Base-by-base conservation (phyloP, 2,797 vertebrate genomes). In the Bovichtus variegatus region DNA sequence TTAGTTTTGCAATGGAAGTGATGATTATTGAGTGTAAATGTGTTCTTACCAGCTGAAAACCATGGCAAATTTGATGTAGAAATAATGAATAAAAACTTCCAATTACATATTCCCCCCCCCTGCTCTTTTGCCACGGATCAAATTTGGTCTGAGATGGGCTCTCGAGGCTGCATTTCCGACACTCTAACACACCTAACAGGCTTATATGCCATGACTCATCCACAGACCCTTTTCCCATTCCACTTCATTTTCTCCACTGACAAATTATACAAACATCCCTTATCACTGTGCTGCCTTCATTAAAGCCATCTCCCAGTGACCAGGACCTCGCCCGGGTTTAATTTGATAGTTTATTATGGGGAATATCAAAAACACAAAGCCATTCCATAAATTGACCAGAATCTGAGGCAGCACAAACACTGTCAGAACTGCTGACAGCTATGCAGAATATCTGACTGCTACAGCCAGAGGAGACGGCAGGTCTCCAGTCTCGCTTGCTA, bases 381-480 rank as follows among this genome's bases (percentile, higher is more conserved):
- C 74, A 44, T 82, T 87, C 77, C 78, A 74, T 69, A 86, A 90
- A 91, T 78, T 82, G 82, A 86, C 75, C 65, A 2, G 71, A 80
- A 84, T 84, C 79, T 87, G 84, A 87, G 81, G 63, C 88, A 82
- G 86, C 88, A 87, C 85, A 85, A 91, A 86, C 83, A 60, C 41
- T 68, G 84, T 84, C 76, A 82, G 87, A 86, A 87, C 74, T 84
- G 88, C 90, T 92, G 90, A 90, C 89, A 92, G 83, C 86, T 88
- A 90, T 87, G 87, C 79, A 86, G 80, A 89, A 65, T 83, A 88
- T 90, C 74, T 82, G 89, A 80, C 76, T 82, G 78, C 85, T 79
- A 79, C 7, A 85, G 84, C 81, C 81, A 53, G 79, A 89, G 84
- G 89, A 87, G 84, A 87, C 78, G 77, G 79, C 87, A 88, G 87